These are phyloP conservation scores for Lordiphosa stackelbergi DNA, from an alignment of 1,140 invertebrate species.

Conservation along the genomic window DNA sequence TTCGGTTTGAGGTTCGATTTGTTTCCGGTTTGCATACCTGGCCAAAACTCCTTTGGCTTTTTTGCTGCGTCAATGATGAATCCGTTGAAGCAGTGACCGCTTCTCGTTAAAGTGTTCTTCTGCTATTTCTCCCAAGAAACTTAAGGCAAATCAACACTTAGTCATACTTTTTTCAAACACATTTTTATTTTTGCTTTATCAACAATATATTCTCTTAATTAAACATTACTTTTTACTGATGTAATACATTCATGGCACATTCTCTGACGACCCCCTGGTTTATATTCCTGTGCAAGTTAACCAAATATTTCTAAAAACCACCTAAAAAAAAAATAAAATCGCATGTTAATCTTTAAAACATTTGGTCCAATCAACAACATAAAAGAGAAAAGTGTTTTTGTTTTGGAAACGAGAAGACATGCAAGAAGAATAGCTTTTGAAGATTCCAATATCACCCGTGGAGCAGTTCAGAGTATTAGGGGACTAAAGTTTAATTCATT, in stretches of 20 bases:
- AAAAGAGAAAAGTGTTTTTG: conserved; percentile 3
- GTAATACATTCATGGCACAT: conserved; percentile 74
- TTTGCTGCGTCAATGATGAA: too few species aligned
- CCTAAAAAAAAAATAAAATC: conserved; percentile 54
- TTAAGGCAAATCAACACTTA: too few species aligned
- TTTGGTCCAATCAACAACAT: conserved; percentile 24
- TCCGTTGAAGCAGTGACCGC: too few species aligned
- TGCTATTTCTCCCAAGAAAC: too few species aligned
- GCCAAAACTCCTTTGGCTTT: too few species aligned
- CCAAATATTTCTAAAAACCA: conserved; percentile 77
- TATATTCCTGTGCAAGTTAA: conserved; percentile 39
- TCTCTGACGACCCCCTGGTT: conserved; percentile 14
- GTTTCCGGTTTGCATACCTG: too few species aligned
- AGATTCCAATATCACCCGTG: background rate
- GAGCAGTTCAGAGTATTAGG: conserved; percentile 16
- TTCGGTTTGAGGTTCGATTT: too few species aligned
- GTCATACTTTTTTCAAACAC: conserved; percentile 2
- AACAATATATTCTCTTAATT: conserved; percentile 38
- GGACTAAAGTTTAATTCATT: conserved; percentile 39
- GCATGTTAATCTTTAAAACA: conserved; percentile 17
- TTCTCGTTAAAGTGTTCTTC: too few species aligned
- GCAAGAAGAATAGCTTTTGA: conserved; percentile 15
- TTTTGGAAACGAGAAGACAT: conserved; percentile 13
- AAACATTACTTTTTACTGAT: conserved; percentile 41
- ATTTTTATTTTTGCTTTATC: conserved; percentile 40